A percentile compares a stretch with the other conserved stretches of the same genome.
Conservation (phyloP, 2,888 invertebrate genomes). For the Sesia apiformis region DNA sequence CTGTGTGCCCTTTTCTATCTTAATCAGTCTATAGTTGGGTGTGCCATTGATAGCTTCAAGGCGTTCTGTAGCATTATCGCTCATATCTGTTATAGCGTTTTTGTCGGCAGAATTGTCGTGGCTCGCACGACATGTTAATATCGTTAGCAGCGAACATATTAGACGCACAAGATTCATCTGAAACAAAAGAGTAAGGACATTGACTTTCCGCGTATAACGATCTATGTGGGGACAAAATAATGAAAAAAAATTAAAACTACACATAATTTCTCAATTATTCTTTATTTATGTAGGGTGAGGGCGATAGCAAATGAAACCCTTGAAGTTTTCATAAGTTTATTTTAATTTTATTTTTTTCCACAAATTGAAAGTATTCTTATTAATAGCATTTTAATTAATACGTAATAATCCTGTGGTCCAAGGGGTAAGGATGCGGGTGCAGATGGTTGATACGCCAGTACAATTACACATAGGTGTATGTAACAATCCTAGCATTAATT, state of each 20-base stretch:
- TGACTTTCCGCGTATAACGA: conserved; percentile 22
- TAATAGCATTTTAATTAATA: background rate
- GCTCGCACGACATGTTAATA: conserved; percentile 40
- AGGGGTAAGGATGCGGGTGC: background rate
- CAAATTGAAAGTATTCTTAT: background rate
- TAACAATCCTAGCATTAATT: too few species aligned
- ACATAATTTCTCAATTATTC: conserved; percentile 50
- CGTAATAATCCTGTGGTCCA: background rate
- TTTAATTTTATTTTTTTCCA: conserved; percentile 8
- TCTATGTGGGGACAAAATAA: conserved; percentile 15
- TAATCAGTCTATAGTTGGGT: conserved; percentile 69
- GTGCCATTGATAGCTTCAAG: conserved; percentile 74
- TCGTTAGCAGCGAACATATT: conserved; percentile 32
- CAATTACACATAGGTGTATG: background rate
- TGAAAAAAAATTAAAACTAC: conserved; percentile 63
- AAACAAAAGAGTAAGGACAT: conserved; percentile 48
- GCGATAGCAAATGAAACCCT: conserved; percentile 68
- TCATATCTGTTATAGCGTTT: conserved; percentile 45
- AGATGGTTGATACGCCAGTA: background rate
- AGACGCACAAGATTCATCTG: conserved; percentile 55
- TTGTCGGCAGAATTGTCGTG: conserved; percentile 49
- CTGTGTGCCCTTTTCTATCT: conserved; percentile 72
- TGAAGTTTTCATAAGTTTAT: conserved; percentile 51
- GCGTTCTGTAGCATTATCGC: conserved; percentile 46
- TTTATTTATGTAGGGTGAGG: conserved; percentile 58